Base-by-base conservation (phyloP, 2,113 vertebrate genomes). In the Lophotis ruficrista region DNA sequence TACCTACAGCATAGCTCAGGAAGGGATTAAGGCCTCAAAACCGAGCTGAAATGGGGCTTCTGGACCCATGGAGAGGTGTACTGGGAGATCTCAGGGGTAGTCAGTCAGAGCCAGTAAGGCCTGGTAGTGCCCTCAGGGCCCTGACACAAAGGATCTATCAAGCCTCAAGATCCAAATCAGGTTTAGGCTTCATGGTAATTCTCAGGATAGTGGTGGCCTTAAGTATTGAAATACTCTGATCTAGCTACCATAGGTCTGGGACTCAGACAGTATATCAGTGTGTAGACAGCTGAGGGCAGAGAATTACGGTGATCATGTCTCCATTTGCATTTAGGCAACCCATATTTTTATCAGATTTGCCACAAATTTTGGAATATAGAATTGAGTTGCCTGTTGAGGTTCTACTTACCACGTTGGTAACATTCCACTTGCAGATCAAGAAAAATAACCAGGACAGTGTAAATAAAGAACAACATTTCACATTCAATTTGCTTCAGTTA, bases 31-130 rank as follows among this genome's bases (percentile, higher is more conserved):
- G 13, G 3, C 4, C 4, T 0, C 7, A 13, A 37, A 18, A 18
- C 7, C 24, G 27, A 54, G 2, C 5, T 43, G 14, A 79, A 90
- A 51, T 28, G 16, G n/a, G 10, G 5, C 9, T 77, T 12, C 21
- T 78, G 30, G 4, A 38, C 2, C 1, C 47, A 20, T 48, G 11
- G 37, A 75, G 14, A 45, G 1, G 18, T 54, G 30, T 3, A 61
- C 6, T 0, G 3, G 4, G 7, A 56, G 1, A 7, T 37, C 9
- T 6, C 21, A 37, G 19, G 6, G 9, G 1, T 4, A 57, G 27
- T 9, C 12, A 21, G 3, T 23, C 6, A 77, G 10, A 9, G 35
- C 31, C 12, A 25, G 9, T 27, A 54, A 37, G 43, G 9, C 3
- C 31, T 73, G 19, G 10, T 27, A 69, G 13, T 37, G 27, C 9